Evolutionary conservation across 2,113 vertebrate species (phyloP).

Genomic region (Rallus limicola): DNA sequence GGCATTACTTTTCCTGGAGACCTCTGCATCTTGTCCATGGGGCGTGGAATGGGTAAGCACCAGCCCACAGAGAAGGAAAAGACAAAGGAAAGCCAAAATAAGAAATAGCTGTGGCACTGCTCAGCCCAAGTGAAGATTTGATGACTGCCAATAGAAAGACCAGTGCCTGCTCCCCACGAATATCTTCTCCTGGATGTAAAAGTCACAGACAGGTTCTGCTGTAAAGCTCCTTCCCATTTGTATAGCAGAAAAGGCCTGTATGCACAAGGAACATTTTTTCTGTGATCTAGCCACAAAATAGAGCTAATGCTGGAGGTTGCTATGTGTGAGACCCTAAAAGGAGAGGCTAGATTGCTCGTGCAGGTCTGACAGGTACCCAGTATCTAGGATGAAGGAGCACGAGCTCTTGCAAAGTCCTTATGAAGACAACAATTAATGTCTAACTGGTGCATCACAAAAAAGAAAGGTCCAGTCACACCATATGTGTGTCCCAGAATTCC

Average conservation of each 20-base stretch:
- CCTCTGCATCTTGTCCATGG: neutral
- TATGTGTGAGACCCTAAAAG: neutral
- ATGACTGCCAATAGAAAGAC: neutral
- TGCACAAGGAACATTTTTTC: neutral
- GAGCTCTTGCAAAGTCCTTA: neutral
- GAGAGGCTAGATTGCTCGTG: neutral
- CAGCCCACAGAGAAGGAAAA: neutral
- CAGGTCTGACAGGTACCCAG: neutral
- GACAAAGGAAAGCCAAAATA: neutral
- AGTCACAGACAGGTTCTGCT: neutral
- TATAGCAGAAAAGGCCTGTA: neutral
- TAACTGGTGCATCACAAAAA: neutral
- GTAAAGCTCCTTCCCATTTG: neutral
- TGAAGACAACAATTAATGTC: neutral
- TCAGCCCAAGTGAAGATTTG: neutral
- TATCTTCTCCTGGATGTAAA: neutral
- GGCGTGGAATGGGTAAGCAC: neutral
- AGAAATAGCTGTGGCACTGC: neutral
- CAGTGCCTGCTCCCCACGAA: fast-evolving
- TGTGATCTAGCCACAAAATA: neutral
- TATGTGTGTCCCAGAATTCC: neutral
- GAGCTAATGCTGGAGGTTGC: neutral
- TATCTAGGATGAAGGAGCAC: neutral
- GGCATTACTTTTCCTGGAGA: neutral
- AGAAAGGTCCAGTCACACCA: neutral